Base-by-base conservation (phyloP, 2,113 vertebrate genomes). In the Glareola pratincola region DNA sequence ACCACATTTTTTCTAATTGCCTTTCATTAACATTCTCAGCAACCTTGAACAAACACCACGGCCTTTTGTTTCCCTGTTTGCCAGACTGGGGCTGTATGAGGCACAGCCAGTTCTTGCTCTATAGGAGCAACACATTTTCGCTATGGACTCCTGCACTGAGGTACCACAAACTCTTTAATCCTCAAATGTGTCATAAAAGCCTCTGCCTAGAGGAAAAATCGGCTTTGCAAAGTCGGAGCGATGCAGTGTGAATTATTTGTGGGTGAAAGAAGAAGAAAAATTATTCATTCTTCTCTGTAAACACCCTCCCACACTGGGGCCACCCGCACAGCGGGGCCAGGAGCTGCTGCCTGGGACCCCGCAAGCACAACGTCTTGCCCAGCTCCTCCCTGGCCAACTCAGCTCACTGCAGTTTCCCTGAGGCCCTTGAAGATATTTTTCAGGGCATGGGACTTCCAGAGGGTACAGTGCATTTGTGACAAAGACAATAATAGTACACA, bases 281-380 rank as follows among this genome's bases (percentile, higher is more conserved):
- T 24, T 3, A 45, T 15, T 18, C 24, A 32, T 39, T 67, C 67
- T 53, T 14, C 17, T 37, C 29, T n/a, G 41, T 11, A 29, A 47
- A 23, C 36, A 41, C 17, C 11, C 8, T 41, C 51, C 34, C 0
- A 2, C 23, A 5, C 37, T 8, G 36, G 43, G 34, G 21, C 41
- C 14, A 45, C 8, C 8, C 0, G 1, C 24, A 14, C 27, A 51
- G 47, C 10, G n/a, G 3, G 13, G 6, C 27, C 4, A 0, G 48
- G 29, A 57, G 62, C 50, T 60, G 66, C n/a, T 7, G 21, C 60
- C 27, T 21, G 74, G 41, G 32, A 14, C 21, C 48, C 48, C 2
- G 1, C 39, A 26, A 27, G 23, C 43, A 10, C 1, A 0, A 24
- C 1, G 0, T 22, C 57, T 30, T 7, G 4, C n/a, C 56, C 14